Base-by-base conservation (phyloP, 2,797 vertebrate species). In the Rachycentron canadum region DNA sequence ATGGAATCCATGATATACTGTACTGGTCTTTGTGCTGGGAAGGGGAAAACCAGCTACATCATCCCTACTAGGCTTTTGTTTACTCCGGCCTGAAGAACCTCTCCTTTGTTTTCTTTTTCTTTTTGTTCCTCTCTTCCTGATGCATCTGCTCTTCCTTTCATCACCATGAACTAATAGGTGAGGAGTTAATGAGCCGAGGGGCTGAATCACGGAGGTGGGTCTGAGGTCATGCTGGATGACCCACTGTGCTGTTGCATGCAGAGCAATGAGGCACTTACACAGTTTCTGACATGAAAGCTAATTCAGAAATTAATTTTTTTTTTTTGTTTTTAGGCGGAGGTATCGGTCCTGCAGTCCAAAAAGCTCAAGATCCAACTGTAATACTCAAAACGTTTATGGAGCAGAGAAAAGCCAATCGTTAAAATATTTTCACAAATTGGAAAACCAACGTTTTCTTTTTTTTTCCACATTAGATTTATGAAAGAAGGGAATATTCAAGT, bases 21-120 rank as follows among this genome's bases (percentile, higher is more conserved):
- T 82, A 83, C 80, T 25, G 86, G 77, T 72, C 90, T 93, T 94
- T 92, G 91, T 94, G 81, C 81, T 79, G 60, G 75, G 66, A 71
- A 90, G 93, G 93, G 93, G 91, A 95, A 94, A 94, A 93, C 94
- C 94, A 85, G 81, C 91, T 79, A 93, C 89, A 86, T 93, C 92
- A 91, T 93, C 78, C 43, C 72, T 61, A 6, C 74, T 7, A 45
- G 59, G 61, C 86, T 80, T 91, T 91, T 92, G 88, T 91, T 90
- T 76, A 68, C 66, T 58, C 56, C 41, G 3, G 56, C 52, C 70
- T 64, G 79, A 82, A 85, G 84, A 91, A 81, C 82, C 73, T 63
- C 55, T 79, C 80, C 78, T 87, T 87, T 92, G 83, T 89, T 83
- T 84, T 64, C 17, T 38, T 62, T 61, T 61, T 19, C 26, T 66